phyloP scores from a whole-genome alignment of 2,888 invertebrate species.

The Mimumesa dahlbomi region DNA sequence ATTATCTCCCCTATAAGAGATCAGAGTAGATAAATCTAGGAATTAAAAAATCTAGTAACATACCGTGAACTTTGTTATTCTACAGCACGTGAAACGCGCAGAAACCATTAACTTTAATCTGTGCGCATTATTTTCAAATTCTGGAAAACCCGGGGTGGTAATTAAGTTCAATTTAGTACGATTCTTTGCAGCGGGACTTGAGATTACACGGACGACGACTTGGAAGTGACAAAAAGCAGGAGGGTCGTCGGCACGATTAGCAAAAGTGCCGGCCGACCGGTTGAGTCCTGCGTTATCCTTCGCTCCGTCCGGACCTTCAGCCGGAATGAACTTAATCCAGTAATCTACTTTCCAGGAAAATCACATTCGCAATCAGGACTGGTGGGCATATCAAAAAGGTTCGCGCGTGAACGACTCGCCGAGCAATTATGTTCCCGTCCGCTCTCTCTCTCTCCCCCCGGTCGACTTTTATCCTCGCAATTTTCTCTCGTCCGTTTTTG shows the following conservation, averaged over 20 bases:
- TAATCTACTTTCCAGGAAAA: slow-evolving; percentile 75
- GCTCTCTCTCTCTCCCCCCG: slow-evolving; percentile 35
- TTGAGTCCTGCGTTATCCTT: slow-evolving; percentile 19
- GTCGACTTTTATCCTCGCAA: slow-evolving; percentile 30
- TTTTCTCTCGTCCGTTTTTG: slow-evolving; percentile 9
- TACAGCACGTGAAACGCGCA: too few relatives aligned
- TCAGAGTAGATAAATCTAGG: too few relatives aligned
- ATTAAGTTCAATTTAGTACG: slow-evolving; percentile 6
- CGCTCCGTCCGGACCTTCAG: slow-evolving; percentile 37
- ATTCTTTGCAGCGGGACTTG: background rate
- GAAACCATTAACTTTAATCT: too few relatives aligned
- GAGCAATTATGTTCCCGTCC: slow-evolving; percentile 71
- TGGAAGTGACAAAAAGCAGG: slow-evolving; percentile 32
- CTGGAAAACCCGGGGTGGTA: background rate
- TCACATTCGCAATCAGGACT: slow-evolving; percentile 75
- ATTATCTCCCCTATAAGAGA: too few relatives aligned
- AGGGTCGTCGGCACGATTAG: slow-evolving; percentile 45
- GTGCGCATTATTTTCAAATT: background rate
- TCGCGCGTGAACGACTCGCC: slow-evolving; percentile 71
- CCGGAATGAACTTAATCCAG: slow-evolving; percentile 68
- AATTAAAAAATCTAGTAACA: too few relatives aligned
- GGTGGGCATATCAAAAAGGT: slow-evolving; percentile 73
- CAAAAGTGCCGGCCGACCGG: slow-evolving; percentile 43
- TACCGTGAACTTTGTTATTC: too few relatives aligned
- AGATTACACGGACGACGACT: slow-evolving; percentile 9